Conservation (phyloP, 2,888 invertebrate species). For the Orthosia cruda region DNA sequence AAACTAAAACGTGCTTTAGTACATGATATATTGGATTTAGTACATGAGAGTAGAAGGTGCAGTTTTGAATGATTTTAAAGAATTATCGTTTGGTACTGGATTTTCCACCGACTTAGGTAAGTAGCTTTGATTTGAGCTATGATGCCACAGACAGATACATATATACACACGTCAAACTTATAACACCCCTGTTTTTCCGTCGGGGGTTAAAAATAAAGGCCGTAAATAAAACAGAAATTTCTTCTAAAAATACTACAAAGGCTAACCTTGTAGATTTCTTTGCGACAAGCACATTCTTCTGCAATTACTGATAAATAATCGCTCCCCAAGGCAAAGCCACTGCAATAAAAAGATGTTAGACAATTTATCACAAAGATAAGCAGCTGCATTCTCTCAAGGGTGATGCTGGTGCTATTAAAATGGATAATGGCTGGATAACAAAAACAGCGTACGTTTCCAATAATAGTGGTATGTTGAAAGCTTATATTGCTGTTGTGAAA, state of each 20-base stretch:
- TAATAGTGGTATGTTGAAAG: not conserved
- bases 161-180: no score
- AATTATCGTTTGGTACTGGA: not conserved
- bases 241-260: not conserved
- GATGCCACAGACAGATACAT: no score
- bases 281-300: conserved; percentile 10
- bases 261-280: not conserved
- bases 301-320: conserved; percentile 13
- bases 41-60: no score
- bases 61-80: no score
- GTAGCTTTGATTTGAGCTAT: no score
- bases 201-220: no score
- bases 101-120: not conserved
- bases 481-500: not conserved
- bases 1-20: not conserved
- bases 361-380: conserved; percentile 13
- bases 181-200: no score
- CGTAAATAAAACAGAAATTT: not conserved
- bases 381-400: conserved; percentile 19
- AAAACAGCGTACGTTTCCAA: not conserved
- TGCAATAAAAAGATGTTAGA: conserved; percentile 8
- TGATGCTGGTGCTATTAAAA: conserved; percentile 1
- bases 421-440: not conserved
- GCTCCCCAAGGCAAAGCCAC: not conserved
- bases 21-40: no score